These are phyloP conservation scores for Portevinia maculata DNA, from an alignment of 2,888 invertebrate species.

Conservation along the genomic window DNA sequence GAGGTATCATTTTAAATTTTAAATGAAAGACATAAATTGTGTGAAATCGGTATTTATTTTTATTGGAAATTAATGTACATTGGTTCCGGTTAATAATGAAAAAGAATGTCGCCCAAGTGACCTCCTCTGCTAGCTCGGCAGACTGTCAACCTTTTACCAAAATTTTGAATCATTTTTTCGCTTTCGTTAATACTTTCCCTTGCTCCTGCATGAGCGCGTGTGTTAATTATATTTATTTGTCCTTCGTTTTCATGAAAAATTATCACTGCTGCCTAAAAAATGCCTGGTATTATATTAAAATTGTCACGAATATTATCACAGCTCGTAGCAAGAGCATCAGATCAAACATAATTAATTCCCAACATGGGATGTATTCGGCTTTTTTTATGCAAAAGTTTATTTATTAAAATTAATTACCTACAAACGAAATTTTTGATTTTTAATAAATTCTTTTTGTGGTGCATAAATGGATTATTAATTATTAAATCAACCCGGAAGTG, in stretches of 20 bases:
- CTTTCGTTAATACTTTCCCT: background rate
- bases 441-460: conserved; percentile 28
- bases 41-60: too few species aligned
- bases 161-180: background rate
- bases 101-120: too few species aligned
- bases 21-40: too few species aligned
- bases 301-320: background rate
- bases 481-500: background rate
- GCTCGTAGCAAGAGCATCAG: conserved; percentile 17
- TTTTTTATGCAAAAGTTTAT: conserved; percentile 7
- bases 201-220: background rate
- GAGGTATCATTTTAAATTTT: too few species aligned
- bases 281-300: background rate
- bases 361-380: background rate
- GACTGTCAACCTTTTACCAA: too few species aligned
- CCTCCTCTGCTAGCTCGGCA: too few species aligned
- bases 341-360: conserved; percentile 41
- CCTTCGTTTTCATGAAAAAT: conserved; percentile 16
- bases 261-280: conserved; percentile 16
- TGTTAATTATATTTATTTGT: conserved; percentile 35
- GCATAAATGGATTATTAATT: conserved; percentile 21
- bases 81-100: too few species aligned
- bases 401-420: conserved; percentile 33
- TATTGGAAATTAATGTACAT: too few species aligned
- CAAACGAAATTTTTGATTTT: conserved; percentile 20